A percentile compares a stretch with the other conserved stretches of the same genome.
phyloP scores from a whole-genome alignment of 2,888 invertebrate genomes.

The Lampropteryx suffumata region DNA sequence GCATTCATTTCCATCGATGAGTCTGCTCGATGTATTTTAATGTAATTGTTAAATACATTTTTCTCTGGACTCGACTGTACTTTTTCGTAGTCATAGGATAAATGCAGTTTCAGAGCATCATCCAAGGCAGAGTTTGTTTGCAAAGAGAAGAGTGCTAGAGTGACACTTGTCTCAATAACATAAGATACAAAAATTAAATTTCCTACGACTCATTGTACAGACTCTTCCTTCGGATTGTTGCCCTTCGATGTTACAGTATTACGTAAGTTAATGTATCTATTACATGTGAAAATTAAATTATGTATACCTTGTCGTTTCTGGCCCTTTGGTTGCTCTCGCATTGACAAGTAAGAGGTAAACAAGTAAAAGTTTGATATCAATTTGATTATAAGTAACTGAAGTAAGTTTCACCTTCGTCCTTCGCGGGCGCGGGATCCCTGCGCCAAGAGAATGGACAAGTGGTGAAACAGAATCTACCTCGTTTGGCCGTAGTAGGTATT shows the following conservation, averaged over 20 bases:
- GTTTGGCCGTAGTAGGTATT: constrained; percentile 35
- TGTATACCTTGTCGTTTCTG: constrained; percentile 20
- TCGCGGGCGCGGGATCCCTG: neutral
- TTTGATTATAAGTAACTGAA: constrained; percentile 23
- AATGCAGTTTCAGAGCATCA: constrained; percentile 7
- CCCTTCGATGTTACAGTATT: constrained; percentile 20
- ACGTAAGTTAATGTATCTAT: constrained; percentile 17
- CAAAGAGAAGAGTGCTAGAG: no score
- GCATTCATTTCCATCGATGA: neutral
- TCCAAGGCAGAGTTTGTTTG: no score
- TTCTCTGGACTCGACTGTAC: constrained; percentile 18
- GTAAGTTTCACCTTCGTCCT: constrained; percentile 14
- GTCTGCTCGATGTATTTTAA: constrained; percentile 1
- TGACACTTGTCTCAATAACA: no score
- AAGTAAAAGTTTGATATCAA: constrained; percentile 25
- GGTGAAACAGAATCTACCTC: constrained; percentile 25
- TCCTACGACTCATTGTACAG: no score
- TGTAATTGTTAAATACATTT: constrained; percentile 11
- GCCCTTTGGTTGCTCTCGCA: constrained; percentile 10
- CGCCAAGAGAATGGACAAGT: neutral
- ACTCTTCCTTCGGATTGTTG: constrained; percentile 18
- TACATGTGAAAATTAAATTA: constrained; percentile 26
- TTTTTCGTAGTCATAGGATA: constrained; percentile 18
- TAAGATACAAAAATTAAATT: no score
- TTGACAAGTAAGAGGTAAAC: constrained; percentile 26